Conservation (phyloP, 2,888 invertebrate genomes). For the Andrena bucephala region DNA sequence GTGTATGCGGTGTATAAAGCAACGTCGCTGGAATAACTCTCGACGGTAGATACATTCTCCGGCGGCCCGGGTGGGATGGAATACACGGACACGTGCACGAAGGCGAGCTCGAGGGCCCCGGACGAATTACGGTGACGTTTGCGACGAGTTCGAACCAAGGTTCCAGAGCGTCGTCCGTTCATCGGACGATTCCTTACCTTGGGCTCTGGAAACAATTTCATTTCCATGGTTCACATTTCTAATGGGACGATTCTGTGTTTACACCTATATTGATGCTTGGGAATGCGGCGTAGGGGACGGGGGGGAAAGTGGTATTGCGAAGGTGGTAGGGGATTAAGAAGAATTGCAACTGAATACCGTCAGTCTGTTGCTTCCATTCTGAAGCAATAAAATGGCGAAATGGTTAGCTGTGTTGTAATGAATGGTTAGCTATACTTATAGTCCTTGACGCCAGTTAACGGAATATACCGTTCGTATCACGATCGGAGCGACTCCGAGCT, state of each 20-base stretch:
- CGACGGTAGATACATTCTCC: conserved; percentile 41
- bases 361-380: conserved; percentile 6
- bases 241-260: too few species aligned
- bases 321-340: not conserved
- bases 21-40: conserved; percentile 49
- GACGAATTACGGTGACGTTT: conserved; percentile 36
- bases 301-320: not conserved
- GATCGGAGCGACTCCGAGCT: not conserved
- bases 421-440: not conserved
- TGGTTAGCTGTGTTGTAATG: conserved; percentile 6
- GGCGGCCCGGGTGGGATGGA: conserved; percentile 3
- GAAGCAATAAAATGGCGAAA: conserved; percentile 8
- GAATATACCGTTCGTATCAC: conserved; percentile 3
- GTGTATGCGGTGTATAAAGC: conserved; percentile 12
- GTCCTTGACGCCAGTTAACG: conserved; percentile 17
- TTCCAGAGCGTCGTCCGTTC: not conserved
- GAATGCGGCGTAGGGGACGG: not conserved
- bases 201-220: too few species aligned
- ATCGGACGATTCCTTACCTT: not conserved
- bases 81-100: conserved; percentile 20
- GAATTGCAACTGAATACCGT: not conserved
- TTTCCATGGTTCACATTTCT: too few species aligned
- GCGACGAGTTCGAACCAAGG: conserved; percentile 22
- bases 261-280: not conserved
- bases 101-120: not conserved